Evolutionary conservation across 2,113 vertebrate genomes (phyloP).

Genomic region (Xenopus borealis): DNA sequence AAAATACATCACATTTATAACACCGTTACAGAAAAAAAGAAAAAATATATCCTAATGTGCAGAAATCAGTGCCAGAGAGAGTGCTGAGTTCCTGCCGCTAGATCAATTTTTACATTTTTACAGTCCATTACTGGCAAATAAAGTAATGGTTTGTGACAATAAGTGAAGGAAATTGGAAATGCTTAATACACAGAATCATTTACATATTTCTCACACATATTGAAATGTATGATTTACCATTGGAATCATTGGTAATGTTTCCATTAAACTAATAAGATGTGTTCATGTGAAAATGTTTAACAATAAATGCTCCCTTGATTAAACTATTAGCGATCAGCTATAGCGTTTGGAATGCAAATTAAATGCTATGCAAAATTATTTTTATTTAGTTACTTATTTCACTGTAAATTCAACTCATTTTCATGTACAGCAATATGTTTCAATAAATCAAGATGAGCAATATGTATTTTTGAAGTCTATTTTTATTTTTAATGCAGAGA

Average conservation of each 20-base stretch:
- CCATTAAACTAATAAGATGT: constrained; percentile 33
- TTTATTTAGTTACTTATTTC: too few species aligned
- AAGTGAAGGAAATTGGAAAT: constrained; percentile 42
- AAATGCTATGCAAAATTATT: too few species aligned
- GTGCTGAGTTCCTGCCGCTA: constrained; percentile 24
- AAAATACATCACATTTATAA: constrained; percentile 30
- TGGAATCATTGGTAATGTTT: constrained; percentile 25
- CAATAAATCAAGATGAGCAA: too few species aligned
- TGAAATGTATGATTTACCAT: constrained; percentile 23
- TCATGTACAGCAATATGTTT: too few species aligned
- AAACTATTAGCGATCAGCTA: too few species aligned
- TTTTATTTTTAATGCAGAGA: too few species aligned
- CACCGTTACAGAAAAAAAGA: constrained; percentile 16
- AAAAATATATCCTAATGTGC: constrained; percentile 31
- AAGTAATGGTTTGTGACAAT: constrained; percentile 43
- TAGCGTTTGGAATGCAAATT: too few species aligned
- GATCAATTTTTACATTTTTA: constrained; percentile 42
- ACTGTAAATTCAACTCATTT: too few species aligned
- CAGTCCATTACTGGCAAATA: constrained; percentile 42
- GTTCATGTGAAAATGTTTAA: constrained; percentile 30
- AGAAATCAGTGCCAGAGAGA: constrained; percentile 29
- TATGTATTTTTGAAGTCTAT: too few species aligned
- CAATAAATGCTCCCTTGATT: neutral
- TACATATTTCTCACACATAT: constrained; percentile 32
- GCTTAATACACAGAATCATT: constrained; percentile 38